These are phyloP conservation scores for Elegia similella DNA, from an alignment of 2,888 invertebrate species.

Conservation along the genomic window DNA sequence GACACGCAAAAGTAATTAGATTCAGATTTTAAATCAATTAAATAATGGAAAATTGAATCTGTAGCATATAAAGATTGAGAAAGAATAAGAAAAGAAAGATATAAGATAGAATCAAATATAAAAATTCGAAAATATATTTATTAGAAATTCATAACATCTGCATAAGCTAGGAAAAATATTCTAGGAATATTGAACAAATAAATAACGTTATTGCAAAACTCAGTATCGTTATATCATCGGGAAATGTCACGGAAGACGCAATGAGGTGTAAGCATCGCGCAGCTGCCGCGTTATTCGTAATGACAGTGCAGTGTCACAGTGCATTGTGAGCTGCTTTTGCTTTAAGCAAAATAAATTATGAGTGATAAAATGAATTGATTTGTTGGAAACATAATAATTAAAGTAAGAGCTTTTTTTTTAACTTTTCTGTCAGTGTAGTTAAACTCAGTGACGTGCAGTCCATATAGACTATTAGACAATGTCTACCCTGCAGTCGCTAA, in stretches of 20 bases:
- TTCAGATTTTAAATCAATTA: too few relatives aligned
- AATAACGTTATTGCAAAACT: conserved; percentile 57
- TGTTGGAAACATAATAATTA: too few relatives aligned
- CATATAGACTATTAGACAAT: too few relatives aligned
- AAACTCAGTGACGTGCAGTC: too few relatives aligned
- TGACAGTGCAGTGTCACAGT: conserved; percentile 46
- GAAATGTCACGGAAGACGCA: conserved; percentile 78
- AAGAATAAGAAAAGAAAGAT: too few relatives aligned
- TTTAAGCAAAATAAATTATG: conserved; percentile 10
- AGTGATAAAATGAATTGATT: conserved; percentile 14
- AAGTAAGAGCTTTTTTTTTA: neutral
- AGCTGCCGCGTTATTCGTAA: conserved; percentile 66
- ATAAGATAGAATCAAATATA: too few relatives aligned
- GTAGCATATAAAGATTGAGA: too few relatives aligned
- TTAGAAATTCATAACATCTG: neutral
- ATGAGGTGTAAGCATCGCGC: conserved; percentile 69
- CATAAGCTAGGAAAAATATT: neutral
- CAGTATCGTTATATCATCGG: conserved; percentile 69
- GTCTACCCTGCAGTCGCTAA: too few relatives aligned
- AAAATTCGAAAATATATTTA: too few relatives aligned
- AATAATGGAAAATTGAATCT: too few relatives aligned
- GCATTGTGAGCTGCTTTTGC: conserved; percentile 3
- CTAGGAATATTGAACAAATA: neutral
- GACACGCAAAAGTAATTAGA: too few relatives aligned
- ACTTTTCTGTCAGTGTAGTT: too few relatives aligned